These are phyloP conservation scores for Argyrosomus regius DNA, from an alignment of 2,797 vertebrate species.

Conservation along the genomic window DNA sequence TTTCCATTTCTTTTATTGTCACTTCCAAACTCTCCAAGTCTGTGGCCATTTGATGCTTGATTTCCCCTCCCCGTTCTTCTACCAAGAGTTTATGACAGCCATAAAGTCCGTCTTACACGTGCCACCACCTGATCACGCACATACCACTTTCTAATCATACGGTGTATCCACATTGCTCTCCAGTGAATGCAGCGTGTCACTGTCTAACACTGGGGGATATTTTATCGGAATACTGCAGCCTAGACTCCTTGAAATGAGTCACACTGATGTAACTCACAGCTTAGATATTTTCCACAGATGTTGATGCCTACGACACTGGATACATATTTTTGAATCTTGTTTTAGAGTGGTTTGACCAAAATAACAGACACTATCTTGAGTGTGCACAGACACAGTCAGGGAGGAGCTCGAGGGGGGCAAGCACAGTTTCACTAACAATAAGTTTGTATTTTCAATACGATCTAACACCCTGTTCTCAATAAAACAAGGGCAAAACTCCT, in stretches of 20 bases:
- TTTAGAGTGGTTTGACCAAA: constrained; percentile 69
- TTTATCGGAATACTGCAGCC: constrained; percentile 34
- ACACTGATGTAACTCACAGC: constrained; percentile 5
- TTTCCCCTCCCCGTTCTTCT: constrained; percentile 55
- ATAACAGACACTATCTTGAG: constrained; percentile 79
- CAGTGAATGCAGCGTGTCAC: constrained; percentile 46
- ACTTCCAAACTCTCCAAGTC: constrained; percentile 56
- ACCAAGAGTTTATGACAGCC: constrained; percentile 66
- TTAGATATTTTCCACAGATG: constrained; percentile 50
- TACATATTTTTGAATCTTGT: constrained; percentile 40
- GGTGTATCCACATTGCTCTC: constrained; percentile 40
- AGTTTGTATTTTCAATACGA: constrained; percentile 41
- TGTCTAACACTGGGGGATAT: constrained; percentile 27
- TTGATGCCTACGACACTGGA: constrained; percentile 29
- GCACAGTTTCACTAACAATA: constrained; percentile 42
- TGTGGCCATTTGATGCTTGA: constrained; percentile 68
- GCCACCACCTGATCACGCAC: constrained; percentile 57
- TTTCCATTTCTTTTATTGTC: constrained; percentile 67
- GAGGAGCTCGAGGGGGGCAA: constrained; percentile 54
- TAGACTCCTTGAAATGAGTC: constrained; percentile 42
- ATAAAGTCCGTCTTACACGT: constrained; percentile 68
- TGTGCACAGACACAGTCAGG: constrained; percentile 54
- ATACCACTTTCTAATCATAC: constrained; percentile 58
- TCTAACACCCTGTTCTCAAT: constrained; percentile 55
- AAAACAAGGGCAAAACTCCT: constrained; percentile 29